Conservation (phyloP, 1,140 invertebrate species). For the Pachypeltis micranthus region DNA sequence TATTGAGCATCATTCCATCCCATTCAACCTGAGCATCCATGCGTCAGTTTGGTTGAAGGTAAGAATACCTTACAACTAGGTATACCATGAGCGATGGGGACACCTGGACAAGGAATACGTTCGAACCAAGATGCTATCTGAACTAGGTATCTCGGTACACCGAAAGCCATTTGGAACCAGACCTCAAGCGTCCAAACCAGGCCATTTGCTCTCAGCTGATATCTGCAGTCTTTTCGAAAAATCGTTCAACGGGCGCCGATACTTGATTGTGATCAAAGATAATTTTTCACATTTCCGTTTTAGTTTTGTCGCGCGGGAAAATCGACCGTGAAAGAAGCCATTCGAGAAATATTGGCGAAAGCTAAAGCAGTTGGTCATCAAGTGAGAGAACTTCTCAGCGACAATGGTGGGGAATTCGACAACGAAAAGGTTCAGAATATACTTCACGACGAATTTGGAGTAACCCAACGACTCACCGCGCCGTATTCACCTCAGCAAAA, state of each 20-base stretch:
- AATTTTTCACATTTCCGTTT: constrained; percentile 30
- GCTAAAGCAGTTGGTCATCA: constrained; percentile 25
- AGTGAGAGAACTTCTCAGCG: constrained; percentile 29
- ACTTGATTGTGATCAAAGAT: constrained; percentile 31
- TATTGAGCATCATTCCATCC: constrained; percentile 25
- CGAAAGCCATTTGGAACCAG: constrained; percentile 29
- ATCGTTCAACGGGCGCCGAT: constrained; percentile 28
- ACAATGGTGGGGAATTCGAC: constrained; percentile 28
- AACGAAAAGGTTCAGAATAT: constrained; percentile 28
- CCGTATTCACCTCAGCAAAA: constrained; percentile 21
- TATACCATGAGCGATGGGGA: constrained; percentile 25
- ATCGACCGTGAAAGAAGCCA: constrained; percentile 26
- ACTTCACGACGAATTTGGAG: constrained; percentile 22
- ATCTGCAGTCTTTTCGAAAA: constrained; percentile 30
- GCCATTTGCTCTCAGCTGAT: constrained; percentile 29
- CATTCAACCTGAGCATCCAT: constrained; percentile 21
- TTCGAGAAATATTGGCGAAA: constrained; percentile 27
- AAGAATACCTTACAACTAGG: constrained; percentile 27
- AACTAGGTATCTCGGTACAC: constrained; percentile 27
- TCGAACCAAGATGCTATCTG: constrained; percentile 24
- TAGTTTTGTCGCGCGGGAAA: constrained; percentile 29
- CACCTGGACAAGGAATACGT: constrained; percentile 23
- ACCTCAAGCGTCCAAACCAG: constrained; percentile 23
- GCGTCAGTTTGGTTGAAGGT: constrained; percentile 13
- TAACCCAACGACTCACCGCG: constrained; percentile 18